phyloP scores from a whole-genome alignment of 2,113 vertebrate genomes.

The Petroica traversi region DNA sequence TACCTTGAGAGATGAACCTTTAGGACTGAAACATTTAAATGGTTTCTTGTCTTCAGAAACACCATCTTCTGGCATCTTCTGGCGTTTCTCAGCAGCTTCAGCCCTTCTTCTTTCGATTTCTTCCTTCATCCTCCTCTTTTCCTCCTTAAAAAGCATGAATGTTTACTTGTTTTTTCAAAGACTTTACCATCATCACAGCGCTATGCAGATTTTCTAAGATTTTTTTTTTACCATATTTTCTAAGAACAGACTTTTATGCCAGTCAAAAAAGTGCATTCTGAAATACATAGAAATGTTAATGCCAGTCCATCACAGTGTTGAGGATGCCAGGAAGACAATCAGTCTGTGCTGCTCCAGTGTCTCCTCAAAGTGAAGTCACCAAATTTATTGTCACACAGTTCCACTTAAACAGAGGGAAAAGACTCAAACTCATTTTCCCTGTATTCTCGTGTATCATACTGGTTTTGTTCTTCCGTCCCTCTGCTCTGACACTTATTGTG shows the following conservation, averaged over 20 bases:
- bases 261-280: not conserved
- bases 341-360: not conserved
- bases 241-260: not conserved
- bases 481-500: not conserved
- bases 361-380: not conserved
- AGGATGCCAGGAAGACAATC: not conserved
- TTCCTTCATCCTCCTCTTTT: slow-evolving; percentile 95
- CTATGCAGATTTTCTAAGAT: not conserved
- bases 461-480: not conserved
- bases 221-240: no score
- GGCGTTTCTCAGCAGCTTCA: slow-evolving; percentile 95
- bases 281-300: not conserved
- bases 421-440: not conserved
- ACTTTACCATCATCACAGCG: not conserved
- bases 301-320: not conserved
- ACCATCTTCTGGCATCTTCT: slow-evolving; percentile 86
- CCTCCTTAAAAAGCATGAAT: slow-evolving; percentile 77
- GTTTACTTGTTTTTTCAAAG: not conserved
- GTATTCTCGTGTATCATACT: not conserved
- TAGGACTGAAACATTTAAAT: slow-evolving; percentile 92
- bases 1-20: slow-evolving; percentile 95
- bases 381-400: not conserved
- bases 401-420: not conserved
- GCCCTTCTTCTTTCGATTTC: slow-evolving; percentile 96
- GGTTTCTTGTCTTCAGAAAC: slow-evolving; percentile 84